Evolutionary conservation across 2,888 invertebrate genomes (phyloP).

Genomic region (Athripsodes cinereus): DNA sequence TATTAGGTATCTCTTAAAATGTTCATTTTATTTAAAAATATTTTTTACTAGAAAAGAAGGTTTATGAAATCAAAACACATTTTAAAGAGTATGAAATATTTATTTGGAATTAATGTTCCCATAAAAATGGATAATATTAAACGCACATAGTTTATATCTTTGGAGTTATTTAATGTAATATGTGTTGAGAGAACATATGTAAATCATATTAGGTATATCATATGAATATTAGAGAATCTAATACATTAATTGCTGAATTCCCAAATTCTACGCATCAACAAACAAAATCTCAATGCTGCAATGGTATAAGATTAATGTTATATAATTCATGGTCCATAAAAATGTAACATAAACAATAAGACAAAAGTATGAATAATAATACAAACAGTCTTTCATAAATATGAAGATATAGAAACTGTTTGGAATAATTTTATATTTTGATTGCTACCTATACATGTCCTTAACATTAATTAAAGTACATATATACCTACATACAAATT

Average conservation of each 20-base stretch:
- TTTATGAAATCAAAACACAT: neutral
- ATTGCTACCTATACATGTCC: conserved; percentile 13
- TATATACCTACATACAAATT: conserved; percentile 13
- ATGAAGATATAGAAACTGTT: conserved; percentile 12
- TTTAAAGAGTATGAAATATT: conserved; percentile 19
- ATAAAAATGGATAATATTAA: conserved; percentile 16
- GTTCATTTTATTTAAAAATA: too few species aligned
- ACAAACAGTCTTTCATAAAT: conserved; percentile 15
- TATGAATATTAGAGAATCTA: conserved; percentile 11
- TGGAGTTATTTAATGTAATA: conserved; percentile 20
- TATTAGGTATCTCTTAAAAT: too few species aligned
- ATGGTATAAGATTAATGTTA: conserved; percentile 9
- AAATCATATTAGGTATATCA: conserved; percentile 10
- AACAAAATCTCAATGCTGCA: neutral
- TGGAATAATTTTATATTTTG: conserved; percentile 16
- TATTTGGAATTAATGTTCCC: conserved; percentile 19
- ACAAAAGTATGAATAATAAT: neutral
- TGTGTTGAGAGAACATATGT: conserved; percentile 14
- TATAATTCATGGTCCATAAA: conserved; percentile 1
- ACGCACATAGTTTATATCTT: conserved; percentile 22
- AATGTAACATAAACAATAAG: neutral
- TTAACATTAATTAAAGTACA: conserved; percentile 3
- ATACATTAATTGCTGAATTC: conserved; percentile 10
- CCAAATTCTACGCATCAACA: conserved; percentile 13
- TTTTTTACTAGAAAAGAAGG: too few species aligned